Conservation (phyloP, 2,888 invertebrate genomes). For the Habroteleia sp. region DNA sequence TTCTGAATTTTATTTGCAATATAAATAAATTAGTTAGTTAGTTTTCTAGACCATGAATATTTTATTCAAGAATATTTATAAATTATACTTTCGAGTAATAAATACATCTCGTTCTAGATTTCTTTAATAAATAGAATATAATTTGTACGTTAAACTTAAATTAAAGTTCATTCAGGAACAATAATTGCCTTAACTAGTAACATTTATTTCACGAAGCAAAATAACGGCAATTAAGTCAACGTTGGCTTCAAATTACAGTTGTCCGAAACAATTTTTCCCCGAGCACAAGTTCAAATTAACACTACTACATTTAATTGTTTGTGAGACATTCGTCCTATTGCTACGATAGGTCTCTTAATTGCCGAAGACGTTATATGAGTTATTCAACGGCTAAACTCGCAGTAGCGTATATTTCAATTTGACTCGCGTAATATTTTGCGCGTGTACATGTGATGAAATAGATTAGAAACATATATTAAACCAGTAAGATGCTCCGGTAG, state of each 20-base stretch:
- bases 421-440: conserved; percentile 52
- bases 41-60: too few species aligned
- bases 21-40: too few species aligned
- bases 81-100: too few species aligned
- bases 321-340: not conserved
- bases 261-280: not conserved
- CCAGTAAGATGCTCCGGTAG: conserved; percentile 39
- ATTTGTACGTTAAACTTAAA: too few species aligned
- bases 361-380: conserved; percentile 35
- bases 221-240: too few species aligned
- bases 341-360: conserved; percentile 20
- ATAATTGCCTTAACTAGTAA: too few species aligned
- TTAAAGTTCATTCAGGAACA: too few species aligned
- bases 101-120: too few species aligned
- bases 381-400: conserved; percentile 24
- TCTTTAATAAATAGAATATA: too few species aligned
- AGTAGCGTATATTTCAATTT: conserved; percentile 54
- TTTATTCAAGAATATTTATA: too few species aligned
- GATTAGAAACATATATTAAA: conserved; percentile 60
- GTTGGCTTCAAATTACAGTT: not conserved
- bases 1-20: too few species aligned
- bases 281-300: conserved; percentile 10
- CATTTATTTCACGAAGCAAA: too few species aligned
- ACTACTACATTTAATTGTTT: conserved; percentile 3
- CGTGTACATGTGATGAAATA: conserved; percentile 38